Conservation (phyloP, 2,888 invertebrate genomes). For the Mallateleia sp. region DNA sequence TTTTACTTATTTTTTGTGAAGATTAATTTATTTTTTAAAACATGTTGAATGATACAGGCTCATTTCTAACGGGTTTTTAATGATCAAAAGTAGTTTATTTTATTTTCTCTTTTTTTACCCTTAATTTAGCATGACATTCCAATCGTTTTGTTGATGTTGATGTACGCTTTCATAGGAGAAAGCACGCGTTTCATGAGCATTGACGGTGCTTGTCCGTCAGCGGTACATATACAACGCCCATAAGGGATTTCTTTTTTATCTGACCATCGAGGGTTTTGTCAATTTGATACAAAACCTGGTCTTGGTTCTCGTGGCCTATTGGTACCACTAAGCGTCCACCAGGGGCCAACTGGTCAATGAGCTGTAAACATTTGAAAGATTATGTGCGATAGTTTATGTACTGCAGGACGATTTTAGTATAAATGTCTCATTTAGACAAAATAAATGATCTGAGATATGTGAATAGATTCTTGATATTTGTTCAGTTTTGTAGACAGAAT, state of each 20-base stretch:
- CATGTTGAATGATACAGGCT: no score
- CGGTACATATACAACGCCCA: slow-evolving; percentile 99
- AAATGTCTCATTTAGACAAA: not conserved
- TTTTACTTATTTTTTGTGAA: no score
- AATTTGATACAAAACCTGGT: slow-evolving; percentile 96
- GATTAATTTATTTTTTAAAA: no score
- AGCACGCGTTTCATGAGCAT: slow-evolving; percentile 90
- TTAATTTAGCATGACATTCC: not conserved
- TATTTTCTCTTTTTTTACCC: not conserved
- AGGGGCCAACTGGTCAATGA: slow-evolving; percentile 92
- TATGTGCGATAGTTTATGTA: not conserved
- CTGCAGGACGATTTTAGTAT: not conserved
- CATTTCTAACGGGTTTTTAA: no score
- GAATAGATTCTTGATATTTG: no score
- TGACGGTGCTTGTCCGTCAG: slow-evolving; percentile 96
- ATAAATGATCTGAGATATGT: not conserved
- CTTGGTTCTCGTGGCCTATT: slow-evolving; percentile 96
- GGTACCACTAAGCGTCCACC: slow-evolving; percentile 98
- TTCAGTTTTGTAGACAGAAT: no score
- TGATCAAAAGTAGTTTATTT: not conserved
- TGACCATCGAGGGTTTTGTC: slow-evolving; percentile 96
- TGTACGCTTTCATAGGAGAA: slow-evolving; percentile 81
- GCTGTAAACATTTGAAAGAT: slow-evolving; percentile 61
- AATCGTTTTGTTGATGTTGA: slow-evolving; percentile 50
- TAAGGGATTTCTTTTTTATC: slow-evolving; percentile 94